Evolutionary conservation across 2,797 vertebrate genomes (phyloP).

Genomic region (Siniperca scherzeri): DNA sequence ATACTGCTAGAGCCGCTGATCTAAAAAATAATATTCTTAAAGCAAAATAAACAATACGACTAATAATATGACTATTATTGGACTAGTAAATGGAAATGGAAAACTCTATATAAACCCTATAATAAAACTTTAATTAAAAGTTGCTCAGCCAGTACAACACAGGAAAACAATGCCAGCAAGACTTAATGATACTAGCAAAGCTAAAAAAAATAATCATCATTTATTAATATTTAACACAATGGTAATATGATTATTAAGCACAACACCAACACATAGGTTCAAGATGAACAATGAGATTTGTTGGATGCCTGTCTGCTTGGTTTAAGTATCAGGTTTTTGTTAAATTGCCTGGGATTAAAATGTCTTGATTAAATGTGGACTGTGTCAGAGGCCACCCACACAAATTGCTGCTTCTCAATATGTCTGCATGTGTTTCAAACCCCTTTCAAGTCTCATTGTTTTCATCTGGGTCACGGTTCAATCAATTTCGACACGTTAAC

Average conservation of each 20-base stretch:
- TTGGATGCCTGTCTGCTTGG: slow-evolving; percentile 38
- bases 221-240: slow-evolving; percentile 27
- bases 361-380: slow-evolving; percentile 47
- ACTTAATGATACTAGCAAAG: slow-evolving; percentile 9
- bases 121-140: slow-evolving; percentile 3
- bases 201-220: neutral
- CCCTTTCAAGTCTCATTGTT: slow-evolving; percentile 54
- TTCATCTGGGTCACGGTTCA: slow-evolving; percentile 65
- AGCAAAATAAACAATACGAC: neutral
- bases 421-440: slow-evolving; percentile 49
- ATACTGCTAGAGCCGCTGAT: neutral
- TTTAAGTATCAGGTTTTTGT: slow-evolving; percentile 31
- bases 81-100: slow-evolving; percentile 8
- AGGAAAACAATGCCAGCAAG: neutral
- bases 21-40: neutral
- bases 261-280: slow-evolving; percentile 30
- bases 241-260: slow-evolving; percentile 50
- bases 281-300: slow-evolving; percentile 48
- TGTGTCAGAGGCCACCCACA: slow-evolving; percentile 50
- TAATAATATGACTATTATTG: neutral
- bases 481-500: slow-evolving; percentile 53
- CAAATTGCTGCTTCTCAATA: slow-evolving; percentile 39
- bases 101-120: neutral
- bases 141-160: neutral
- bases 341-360: slow-evolving; percentile 58